Evolutionary conservation across 2,113 vertebrate species (phyloP).

Genomic region (Eudyptes chrysolophus): DNA sequence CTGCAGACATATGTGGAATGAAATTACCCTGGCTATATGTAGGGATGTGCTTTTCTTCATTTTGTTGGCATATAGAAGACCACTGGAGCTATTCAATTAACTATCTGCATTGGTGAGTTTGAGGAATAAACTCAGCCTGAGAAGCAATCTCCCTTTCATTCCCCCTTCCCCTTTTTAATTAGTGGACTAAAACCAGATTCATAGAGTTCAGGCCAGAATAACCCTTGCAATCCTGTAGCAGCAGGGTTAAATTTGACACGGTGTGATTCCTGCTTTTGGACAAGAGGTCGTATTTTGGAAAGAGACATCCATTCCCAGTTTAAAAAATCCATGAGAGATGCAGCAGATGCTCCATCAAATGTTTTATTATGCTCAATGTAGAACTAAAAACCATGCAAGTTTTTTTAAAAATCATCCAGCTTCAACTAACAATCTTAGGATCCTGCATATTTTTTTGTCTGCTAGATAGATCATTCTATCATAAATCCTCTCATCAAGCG

Average conservation of each 20-base stretch:
- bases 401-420: neutral
- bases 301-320: slow-evolving; percentile 59
- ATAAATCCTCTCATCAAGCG: slow-evolving; percentile 36
- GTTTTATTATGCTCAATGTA: neutral
- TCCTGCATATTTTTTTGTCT: neutral
- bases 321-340: slow-evolving; percentile 4
- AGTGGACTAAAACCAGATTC: neutral
- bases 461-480: slow-evolving; percentile 14
- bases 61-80: slow-evolving; percentile 99
- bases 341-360: slow-evolving; percentile 25
- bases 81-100: slow-evolving; percentile 99
- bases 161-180: neutral
- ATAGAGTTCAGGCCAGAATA: neutral
- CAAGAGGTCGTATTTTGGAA: slow-evolving; percentile 38
- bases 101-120: slow-evolving; percentile 94
- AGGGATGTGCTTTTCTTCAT: slow-evolving; percentile 99
- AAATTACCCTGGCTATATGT: slow-evolving; percentile 98
- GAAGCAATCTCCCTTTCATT: neutral
- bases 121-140: neutral
- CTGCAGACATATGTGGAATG: slow-evolving; percentile 98
- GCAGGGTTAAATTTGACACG: neutral
- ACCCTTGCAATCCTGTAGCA: neutral
- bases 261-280: neutral
- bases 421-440: neutral
- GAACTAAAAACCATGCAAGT: neutral